Evolutionary conservation across 2,888 invertebrate genomes (phyloP), one percentile per base, ranked within the genome.

Genomic region (Leptura quadrifasciata): DNA sequence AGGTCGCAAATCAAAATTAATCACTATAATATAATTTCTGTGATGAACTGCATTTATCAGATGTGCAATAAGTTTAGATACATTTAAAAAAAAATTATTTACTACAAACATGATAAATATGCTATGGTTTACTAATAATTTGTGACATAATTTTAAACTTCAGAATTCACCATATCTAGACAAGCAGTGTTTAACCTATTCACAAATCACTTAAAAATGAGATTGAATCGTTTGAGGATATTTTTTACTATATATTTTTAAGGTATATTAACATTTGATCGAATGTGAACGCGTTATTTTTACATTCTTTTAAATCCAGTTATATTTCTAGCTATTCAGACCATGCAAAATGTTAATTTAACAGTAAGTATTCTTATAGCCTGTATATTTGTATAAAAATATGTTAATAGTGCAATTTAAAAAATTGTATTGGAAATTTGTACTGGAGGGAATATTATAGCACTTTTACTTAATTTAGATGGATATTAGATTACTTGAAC

Each of bases 311-410:
- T 64, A 39, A 67, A 58, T 70, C 69, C 54, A 35, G 68, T 58
- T 18, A 68, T 64, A 72, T 71, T 71, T 68, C 67, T 47, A 58
- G 67, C 20, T 52, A 61, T 54, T 52, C 27, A 67, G 54, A 52
- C 54, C 27, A 27, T 67, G 54, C 65, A 67, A n/a, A n/a, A 54
- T 67, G 54, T 17, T 20, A 52, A 54, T 52, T 67, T 67, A n/a
- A 67, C 27, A 54, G 24, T 47, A 18, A 27, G 52, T 67, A 67
- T 15, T 67, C 24, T 67, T 21, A 24, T n/a, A 60, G 27, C 65
- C 15, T 76, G 75, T 79, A 79, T 57, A 79, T 75, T 76, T 79
- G 76, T 79, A 76, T 47, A 78, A 54, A 54, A 75, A 76, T 73
- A 70, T 65, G 35, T 67, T 76, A 71, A 69, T 58, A 75, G 21